Evolutionary conservation across 2,888 invertebrate species (phyloP).

Genomic region (Piscicola geometra): DNA sequence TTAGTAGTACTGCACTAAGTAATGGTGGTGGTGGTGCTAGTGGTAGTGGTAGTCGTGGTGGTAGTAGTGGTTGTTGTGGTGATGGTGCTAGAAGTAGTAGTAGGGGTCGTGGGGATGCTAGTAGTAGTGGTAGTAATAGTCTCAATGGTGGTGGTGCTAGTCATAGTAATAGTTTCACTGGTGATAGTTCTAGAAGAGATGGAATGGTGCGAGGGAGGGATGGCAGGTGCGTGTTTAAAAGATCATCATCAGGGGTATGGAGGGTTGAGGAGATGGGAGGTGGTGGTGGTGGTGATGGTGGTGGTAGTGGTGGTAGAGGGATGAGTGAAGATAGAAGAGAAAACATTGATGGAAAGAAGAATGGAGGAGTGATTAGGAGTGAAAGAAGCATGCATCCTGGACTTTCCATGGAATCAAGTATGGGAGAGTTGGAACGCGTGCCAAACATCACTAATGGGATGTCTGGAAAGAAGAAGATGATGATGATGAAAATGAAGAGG

Average conservation of each 20-base stretch:
- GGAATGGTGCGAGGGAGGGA: background rate
- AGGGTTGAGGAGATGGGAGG: slow-evolving; percentile 4
- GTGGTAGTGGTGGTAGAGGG: no score
- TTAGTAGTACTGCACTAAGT: background rate
- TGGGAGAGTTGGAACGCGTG: no score
- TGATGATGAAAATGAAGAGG: background rate
- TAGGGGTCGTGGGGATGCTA: no score
- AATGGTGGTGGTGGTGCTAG: no score
- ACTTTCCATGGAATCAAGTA: no score
- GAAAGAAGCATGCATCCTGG: no score
- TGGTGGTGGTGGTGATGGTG: background rate
- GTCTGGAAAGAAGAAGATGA: background rate
- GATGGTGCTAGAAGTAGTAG: no score
- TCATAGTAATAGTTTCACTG: no score
- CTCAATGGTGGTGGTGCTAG: no score
- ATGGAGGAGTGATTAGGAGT: background rate
- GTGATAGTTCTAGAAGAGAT: background rate
- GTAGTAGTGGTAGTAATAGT: no score
- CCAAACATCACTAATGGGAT: no score
- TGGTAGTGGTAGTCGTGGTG: background rate
- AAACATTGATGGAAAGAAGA: background rate
- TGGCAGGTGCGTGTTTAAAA: background rate
- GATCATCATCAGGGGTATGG: background rate
- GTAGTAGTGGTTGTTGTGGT: no score
- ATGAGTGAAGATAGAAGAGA: background rate